Evolutionary conservation across 2,113 vertebrate species (phyloP), one percentile per base, ranked within the genome.

Genomic region (Chaetodon trifascialis): DNA sequence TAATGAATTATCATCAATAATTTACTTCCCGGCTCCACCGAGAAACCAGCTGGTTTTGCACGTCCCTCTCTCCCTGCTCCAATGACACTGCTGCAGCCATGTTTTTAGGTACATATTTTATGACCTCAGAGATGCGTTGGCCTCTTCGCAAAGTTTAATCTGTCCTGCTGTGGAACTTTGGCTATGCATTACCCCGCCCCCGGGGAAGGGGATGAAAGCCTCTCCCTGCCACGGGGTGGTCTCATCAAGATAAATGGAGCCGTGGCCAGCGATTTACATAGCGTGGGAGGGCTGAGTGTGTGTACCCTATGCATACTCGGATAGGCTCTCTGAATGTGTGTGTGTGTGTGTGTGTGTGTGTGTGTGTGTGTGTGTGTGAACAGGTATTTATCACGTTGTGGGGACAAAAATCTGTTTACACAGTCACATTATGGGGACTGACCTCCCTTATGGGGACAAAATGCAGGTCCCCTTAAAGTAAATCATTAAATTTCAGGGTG

Each of bases 81-180:
- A 15, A 12, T 14, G 3, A 65, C 63, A 17, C 52, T 42, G n/a
- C 51, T 19, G 4, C 4, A 3, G 60, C 52, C 59, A 6, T 55
- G 58, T 78, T 89, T 52, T 71, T 55, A 67, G 79, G 67, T 86
- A 63, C 81, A 88, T 91, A 81, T 87, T 89, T 92, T 76, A 88
- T 89, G 67, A 80, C 80, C 73, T 73, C 30, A 40, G 49, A 73
- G 72, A 82, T 76, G 25, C 38, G 34, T 82, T 10, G 17, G 65
- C 73, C 66, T 85, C 56, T 77, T 55, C 73, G 79, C 49, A 86
- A 89, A 82, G 65, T 79, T 81, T 23, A 73, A 83, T 91, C 30
- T 82, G 71, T 86, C 65, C 77, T 65, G 75, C 60, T 73, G 73
- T 34, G 38, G 55, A 88, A 69, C 79, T 38, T 62, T 8, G 17